Percentiles rank a stretch among this genome's conserved stretches.
These are phyloP conservation scores for Agelastica alni DNA, from an alignment of 2,888 invertebrate species.

Conservation along the genomic window DNA sequence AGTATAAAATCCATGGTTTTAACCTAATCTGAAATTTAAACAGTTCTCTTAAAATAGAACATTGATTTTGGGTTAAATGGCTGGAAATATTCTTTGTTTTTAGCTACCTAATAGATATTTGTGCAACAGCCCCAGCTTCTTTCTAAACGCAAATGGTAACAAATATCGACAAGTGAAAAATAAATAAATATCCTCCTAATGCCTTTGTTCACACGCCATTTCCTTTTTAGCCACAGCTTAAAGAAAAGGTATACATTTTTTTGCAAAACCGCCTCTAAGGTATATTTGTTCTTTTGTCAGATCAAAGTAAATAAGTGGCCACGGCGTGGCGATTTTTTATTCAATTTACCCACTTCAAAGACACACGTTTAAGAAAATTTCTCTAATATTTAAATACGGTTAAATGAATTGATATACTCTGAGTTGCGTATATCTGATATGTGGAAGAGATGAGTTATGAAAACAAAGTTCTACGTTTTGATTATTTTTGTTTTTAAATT, in stretches of 20 bases:
- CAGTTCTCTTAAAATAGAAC: too few relatives aligned
- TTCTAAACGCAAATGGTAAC: not conserved
- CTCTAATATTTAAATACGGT: slow-evolving; percentile 4
- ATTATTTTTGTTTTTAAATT: too few relatives aligned
- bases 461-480: too few relatives aligned
- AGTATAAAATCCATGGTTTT: too few relatives aligned
- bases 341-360: slow-evolving; percentile 3
- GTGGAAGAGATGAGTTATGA: not conserved
- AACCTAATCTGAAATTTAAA: too few relatives aligned
- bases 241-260: slow-evolving; percentile 7
- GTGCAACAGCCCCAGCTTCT: not conserved
- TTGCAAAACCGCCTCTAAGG: slow-evolving; percentile 4
- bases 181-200: slow-evolving; percentile 4
- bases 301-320: slow-evolving; percentile 8
- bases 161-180: slow-evolving; percentile 4
- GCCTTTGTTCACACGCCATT: slow-evolving; percentile 3
- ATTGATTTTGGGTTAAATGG: too few relatives aligned
- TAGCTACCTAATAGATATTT: too few relatives aligned
- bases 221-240: slow-evolving; percentile 3
- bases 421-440: slow-evolving; percentile 4
- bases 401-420: slow-evolving; percentile 1
- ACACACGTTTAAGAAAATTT: slow-evolving; percentile 4
- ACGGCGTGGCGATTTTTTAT: slow-evolving; percentile 5
- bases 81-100: too few relatives aligned
- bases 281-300: slow-evolving; percentile 11